Evolutionary conservation across 2,113 vertebrate genomes (phyloP).

Genomic region (Triplophysa tibetana): DNA sequence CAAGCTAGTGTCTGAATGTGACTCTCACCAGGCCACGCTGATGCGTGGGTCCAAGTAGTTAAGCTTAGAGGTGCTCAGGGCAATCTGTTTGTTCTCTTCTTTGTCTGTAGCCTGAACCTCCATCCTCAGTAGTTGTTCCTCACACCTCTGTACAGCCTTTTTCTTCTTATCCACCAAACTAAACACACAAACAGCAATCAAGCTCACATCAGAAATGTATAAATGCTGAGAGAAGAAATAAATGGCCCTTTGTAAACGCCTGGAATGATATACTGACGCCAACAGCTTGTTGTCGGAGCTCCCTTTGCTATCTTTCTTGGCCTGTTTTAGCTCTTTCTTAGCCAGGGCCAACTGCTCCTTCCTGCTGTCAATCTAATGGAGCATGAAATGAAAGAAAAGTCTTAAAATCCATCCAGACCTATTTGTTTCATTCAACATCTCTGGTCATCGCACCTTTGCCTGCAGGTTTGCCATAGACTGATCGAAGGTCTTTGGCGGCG

Average conservation of each 20-base stretch:
- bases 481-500: conserved; percentile 78
- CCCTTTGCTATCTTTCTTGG: conserved; percentile 68
- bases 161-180: conserved; percentile 69
- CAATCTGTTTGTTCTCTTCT: conserved; percentile 77
- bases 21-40: conserved; percentile 64
- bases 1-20: conserved; percentile 7
- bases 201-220: background rate
- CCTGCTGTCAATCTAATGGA: conserved; percentile 62
- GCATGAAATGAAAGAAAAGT: background rate
- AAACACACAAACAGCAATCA: background rate
- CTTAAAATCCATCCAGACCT: background rate
- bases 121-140: conserved; percentile 73
- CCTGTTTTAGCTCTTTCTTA: conserved; percentile 69
- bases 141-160: conserved; percentile 62
- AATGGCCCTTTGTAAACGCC: background rate
- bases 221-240: background rate
- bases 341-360: conserved; percentile 68
- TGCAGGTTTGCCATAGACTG: conserved; percentile 81
- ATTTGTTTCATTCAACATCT: background rate
- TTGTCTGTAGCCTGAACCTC: conserved; percentile 73
- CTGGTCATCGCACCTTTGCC: conserved; percentile 64
- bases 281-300: conserved; percentile 59
- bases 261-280: conserved; percentile 51
- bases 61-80: conserved; percentile 74
- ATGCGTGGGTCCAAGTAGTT: conserved; percentile 74